Conservation (phyloP, 2,888 invertebrate species). For the Amiota communis region DNA sequence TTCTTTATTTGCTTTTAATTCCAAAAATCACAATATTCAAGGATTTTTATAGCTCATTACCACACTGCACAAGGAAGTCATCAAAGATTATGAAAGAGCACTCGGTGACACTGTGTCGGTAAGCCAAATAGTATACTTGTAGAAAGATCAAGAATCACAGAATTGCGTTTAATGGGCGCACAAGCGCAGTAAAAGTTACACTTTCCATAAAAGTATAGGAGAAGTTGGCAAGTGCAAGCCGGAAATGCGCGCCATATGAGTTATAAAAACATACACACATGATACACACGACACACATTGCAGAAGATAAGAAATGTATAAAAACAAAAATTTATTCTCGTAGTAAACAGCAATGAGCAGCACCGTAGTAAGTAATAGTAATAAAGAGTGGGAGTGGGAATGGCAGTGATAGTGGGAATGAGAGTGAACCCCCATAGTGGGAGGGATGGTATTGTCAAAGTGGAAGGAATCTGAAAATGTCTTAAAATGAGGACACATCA, state of each 20-base stretch:
- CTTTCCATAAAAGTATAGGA: not conserved
- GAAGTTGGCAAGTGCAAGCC: slow-evolving; percentile 5
- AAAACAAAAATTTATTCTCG: not conserved
- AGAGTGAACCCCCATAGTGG: not conserved
- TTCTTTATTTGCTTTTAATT: too few relatives aligned
- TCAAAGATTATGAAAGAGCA: not conserved
- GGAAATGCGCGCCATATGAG: slow-evolving; percentile 64
- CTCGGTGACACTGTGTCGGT: not conserved
- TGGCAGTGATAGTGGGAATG: not conserved
- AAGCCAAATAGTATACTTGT: too few relatives aligned
- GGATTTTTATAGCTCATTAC: too few relatives aligned
- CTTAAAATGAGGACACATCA: slow-evolving; percentile 63
- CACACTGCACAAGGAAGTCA: not conserved
- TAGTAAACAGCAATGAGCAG: slow-evolving; percentile 8
- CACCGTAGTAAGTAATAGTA: slow-evolving; percentile 19
- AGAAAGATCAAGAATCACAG: not conserved
- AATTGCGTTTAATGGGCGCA: slow-evolving; percentile 19
- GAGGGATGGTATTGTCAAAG: slow-evolving; percentile 1
- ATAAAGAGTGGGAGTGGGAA: slow-evolving; percentile 13
- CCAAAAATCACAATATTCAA: too few relatives aligned
- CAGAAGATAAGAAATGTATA: not conserved
- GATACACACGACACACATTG: slow-evolving; percentile 23
- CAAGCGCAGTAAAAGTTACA: slow-evolving; percentile 24
- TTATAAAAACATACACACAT: slow-evolving; percentile 49
- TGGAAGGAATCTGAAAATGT: slow-evolving; percentile 15